Conservation (phyloP, 1,140 invertebrate genomes). For the Trissolcus basalis region DNA sequence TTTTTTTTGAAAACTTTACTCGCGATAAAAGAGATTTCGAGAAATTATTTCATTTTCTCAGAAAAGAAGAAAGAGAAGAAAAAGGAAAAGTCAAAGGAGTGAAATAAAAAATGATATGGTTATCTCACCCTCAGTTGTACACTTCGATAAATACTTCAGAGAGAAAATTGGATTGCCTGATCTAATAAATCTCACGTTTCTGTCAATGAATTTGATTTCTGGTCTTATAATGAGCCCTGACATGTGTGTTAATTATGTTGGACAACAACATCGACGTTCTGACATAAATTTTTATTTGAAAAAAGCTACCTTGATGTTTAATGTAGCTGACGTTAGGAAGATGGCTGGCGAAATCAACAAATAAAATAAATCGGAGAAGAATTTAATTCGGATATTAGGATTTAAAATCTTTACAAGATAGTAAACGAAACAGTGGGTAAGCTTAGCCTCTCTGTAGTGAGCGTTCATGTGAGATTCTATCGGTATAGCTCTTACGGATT, state of each 20-base stretch:
- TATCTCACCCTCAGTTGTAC: slow-evolving; percentile 27
- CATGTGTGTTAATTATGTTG: slow-evolving; percentile 31
- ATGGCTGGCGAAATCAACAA: slow-evolving; percentile 18
- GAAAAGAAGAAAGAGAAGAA: too few relatives aligned
- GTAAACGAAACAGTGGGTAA: slow-evolving; percentile 22
- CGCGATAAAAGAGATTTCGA: too few relatives aligned
- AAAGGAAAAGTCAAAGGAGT: slow-evolving; percentile 5
- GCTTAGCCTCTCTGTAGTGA: slow-evolving; percentile 35
- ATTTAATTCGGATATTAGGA: slow-evolving; percentile 34
- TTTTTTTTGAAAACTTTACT: slow-evolving; percentile 9
- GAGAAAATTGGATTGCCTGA: slow-evolving; percentile 67
- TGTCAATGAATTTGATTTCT: slow-evolving; percentile 44
- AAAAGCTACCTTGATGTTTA: too few relatives aligned
- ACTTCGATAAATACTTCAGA: slow-evolving; percentile 54
- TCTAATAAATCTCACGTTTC: slow-evolving; percentile 62
- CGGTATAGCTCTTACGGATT: slow-evolving; percentile 42
- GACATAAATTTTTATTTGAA: too few relatives aligned
- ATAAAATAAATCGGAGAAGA: slow-evolving; percentile 12
- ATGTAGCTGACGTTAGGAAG: neutral
- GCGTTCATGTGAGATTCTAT: slow-evolving; percentile 48
- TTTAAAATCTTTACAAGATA: slow-evolving; percentile 34
- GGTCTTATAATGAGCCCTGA: slow-evolving; percentile 21
- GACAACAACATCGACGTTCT: too few relatives aligned
- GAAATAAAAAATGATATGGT: slow-evolving; percentile 46
- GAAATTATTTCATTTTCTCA: too few relatives aligned